Conservation (phyloP, 2,797 vertebrate genomes). For the Ficedula albicollis region DNA sequence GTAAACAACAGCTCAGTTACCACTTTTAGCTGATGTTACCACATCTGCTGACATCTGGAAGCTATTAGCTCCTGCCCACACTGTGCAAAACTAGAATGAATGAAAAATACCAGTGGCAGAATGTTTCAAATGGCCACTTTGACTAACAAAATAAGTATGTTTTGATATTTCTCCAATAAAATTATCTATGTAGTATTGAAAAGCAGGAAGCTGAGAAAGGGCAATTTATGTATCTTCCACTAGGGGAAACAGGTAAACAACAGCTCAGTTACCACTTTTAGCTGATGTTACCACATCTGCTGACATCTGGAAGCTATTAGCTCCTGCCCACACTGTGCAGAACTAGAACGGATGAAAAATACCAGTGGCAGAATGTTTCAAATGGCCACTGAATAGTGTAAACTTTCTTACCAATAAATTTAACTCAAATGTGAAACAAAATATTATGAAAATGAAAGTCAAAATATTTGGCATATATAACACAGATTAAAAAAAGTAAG, state of each 20-base stretch:
- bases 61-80: no score
- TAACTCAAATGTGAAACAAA: background rate
- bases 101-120: no score
- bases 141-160: no score
- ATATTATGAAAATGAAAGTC: background rate
- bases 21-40: no score
- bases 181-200: background rate
- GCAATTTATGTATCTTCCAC: background rate
- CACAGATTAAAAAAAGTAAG: background rate
- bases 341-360: background rate
- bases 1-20: no score
- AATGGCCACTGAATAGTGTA: background rate
- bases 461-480: background rate
- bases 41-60: no score
- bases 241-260: background rate
- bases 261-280: background rate
- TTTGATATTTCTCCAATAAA: background rate
- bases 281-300: background rate
- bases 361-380: background rate
- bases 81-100: no score
- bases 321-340: background rate
- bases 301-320: background rate
- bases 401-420: background rate
- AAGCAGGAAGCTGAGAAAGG: background rate
- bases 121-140: no score